Percentiles rank a stretch among this genome's conserved stretches.
Evolutionary conservation across 2,113 vertebrate genomes (phyloP).

Genomic region (Nyctereutes procyonoides): DNA sequence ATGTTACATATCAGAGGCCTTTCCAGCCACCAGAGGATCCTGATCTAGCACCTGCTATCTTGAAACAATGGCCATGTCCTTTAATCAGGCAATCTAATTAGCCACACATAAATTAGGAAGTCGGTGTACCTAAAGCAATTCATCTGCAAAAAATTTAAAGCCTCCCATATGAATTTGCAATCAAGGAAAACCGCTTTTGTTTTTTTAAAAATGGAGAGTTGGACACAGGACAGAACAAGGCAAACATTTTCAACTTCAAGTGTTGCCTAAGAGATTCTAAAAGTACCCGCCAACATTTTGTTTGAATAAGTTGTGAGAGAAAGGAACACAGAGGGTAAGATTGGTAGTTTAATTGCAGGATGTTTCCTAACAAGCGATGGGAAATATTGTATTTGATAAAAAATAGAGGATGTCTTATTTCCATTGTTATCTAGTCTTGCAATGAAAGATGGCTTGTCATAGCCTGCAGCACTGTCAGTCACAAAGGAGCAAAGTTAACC

Average conservation of each 20-base stretch:
- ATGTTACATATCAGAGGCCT: slow-evolving; percentile 41
- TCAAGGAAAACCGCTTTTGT: slow-evolving; percentile 71
- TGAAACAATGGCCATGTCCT: slow-evolving; percentile 65
- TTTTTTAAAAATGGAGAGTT: slow-evolving; percentile 63
- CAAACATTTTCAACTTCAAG: slow-evolving; percentile 62
- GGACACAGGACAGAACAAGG: slow-evolving; percentile 72
- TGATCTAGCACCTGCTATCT: slow-evolving; percentile 50
- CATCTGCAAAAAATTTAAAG: slow-evolving; percentile 75
- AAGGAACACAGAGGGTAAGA: slow-evolving; percentile 57
- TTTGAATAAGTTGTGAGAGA: slow-evolving; percentile 66
- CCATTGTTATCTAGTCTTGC: slow-evolving; percentile 70
- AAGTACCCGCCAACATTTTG: slow-evolving; percentile 68
- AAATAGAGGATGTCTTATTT: slow-evolving; percentile 73
- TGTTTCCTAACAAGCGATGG: slow-evolving; percentile 76
- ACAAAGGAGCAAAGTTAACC: slow-evolving; percentile 61
- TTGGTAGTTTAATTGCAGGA: slow-evolving; percentile 73
- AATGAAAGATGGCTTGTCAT: slow-evolving; percentile 73
- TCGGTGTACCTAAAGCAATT: slow-evolving; percentile 70
- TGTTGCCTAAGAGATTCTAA: slow-evolving; percentile 61
- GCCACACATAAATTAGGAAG: slow-evolving; percentile 72
- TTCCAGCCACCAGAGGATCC: slow-evolving; percentile 52
- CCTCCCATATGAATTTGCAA: slow-evolving; percentile 81
- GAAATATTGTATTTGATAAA: slow-evolving; percentile 77
- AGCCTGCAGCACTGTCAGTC: slow-evolving; percentile 72
- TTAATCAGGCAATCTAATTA: slow-evolving; percentile 82